phyloP scores from a whole-genome alignment of 2,797 vertebrate species.

The Neosalanx taihuensis region DNA sequence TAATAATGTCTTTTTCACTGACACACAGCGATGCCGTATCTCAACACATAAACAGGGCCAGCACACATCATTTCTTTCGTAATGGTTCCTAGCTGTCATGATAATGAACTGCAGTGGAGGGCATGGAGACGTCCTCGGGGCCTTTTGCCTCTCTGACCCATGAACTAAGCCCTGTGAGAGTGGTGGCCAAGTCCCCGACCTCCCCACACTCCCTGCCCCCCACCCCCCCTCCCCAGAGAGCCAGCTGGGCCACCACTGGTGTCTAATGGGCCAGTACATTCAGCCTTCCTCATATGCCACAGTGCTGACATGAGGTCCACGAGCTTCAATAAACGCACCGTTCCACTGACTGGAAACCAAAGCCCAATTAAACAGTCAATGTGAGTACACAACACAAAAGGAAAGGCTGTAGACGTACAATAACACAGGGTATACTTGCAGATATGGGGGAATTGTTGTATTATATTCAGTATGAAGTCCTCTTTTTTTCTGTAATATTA shows the following conservation, averaged over 20 bases:
- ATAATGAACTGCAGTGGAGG: conserved; percentile 22
- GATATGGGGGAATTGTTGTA: not conserved
- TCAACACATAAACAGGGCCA: conserved; percentile 3
- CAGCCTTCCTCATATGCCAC: not conserved
- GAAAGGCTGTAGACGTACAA: not conserved
- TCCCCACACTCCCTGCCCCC: conserved; percentile 37
- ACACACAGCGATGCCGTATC: conserved; percentile 30
- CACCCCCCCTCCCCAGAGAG: conserved; percentile 23
- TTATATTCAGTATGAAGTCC: conserved; percentile 14
- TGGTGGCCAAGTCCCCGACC: conserved; percentile 26
- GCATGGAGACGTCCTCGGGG: conserved; percentile 25
- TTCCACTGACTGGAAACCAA: conserved; percentile 39
- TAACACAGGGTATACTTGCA: not conserved
- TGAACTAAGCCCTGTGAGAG: conserved; percentile 44
- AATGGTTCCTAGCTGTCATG: not conserved
- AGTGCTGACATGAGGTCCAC: conserved; percentile 44
- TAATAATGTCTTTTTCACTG: conserved; percentile 11
- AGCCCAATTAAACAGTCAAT: conserved; percentile 32
- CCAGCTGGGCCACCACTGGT: not conserved
- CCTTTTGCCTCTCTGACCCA: conserved; percentile 53
- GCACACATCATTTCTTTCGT: not conserved
- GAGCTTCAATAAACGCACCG: conserved; percentile 39
- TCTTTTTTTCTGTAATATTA: not conserved
- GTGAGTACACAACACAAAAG: conserved; percentile 17
- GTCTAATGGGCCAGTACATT: not conserved